Evolutionary conservation across 2,113 vertebrate species (phyloP).

Genomic region (Catharus bicknelli): DNA sequence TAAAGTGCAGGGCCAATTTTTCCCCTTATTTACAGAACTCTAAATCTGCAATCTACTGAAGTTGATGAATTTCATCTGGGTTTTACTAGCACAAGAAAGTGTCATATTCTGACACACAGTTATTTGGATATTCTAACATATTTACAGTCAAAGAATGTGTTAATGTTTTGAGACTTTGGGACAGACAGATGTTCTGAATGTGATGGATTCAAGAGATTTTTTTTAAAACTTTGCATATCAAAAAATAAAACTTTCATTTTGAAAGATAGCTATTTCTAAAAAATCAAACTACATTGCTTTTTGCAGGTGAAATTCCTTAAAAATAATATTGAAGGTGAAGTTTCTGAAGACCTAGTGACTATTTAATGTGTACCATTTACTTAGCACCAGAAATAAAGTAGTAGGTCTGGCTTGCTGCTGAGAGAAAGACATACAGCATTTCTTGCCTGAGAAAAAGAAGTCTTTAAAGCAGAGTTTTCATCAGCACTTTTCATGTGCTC

Average conservation of each 20-base stretch:
- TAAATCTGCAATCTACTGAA: constrained; percentile 47
- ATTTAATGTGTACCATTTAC: not conserved
- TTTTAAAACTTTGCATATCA: not conserved
- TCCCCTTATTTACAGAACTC: constrained; percentile 45
- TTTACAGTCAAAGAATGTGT: constrained; percentile 29
- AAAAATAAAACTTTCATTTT: constrained; percentile 38
- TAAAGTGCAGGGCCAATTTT: constrained; percentile 59
- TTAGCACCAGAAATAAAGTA: not conserved
- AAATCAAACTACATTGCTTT: not conserved
- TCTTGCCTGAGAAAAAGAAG: constrained; percentile 14
- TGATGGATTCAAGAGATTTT: not conserved
- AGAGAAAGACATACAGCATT: not conserved
- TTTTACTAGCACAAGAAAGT: constrained; percentile 41
- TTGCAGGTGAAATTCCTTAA: constrained; percentile 16
- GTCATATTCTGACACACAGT: constrained; percentile 36
- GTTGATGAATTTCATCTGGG: constrained; percentile 60
- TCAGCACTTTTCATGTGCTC: not conserved
- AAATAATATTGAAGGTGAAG: constrained; percentile 2
- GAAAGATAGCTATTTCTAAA: not conserved
- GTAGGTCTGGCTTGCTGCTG: constrained; percentile 10
- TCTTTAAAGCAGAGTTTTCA: constrained; percentile 31
- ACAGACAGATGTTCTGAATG: constrained; percentile 43
- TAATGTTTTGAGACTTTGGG: constrained; percentile 35
- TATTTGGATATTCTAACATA: constrained; percentile 40
- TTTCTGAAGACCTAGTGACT: constrained; percentile 7